phyloP scores from a whole-genome alignment of 2,797 vertebrate species.

The Antrozous pallidus region DNA sequence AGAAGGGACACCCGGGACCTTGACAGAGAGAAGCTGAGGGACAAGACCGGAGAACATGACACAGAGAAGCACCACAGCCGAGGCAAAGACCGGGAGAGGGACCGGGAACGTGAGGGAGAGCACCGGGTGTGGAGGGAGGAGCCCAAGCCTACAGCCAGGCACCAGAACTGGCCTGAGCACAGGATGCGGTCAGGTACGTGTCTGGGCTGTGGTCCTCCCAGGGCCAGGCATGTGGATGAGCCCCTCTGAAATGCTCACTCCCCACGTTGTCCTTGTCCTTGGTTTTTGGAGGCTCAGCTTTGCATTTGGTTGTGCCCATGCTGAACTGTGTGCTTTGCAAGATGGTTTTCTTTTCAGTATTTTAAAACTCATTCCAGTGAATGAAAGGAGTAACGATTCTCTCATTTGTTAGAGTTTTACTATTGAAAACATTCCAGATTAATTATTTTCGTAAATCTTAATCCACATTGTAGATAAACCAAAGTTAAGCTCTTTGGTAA shows the following conservation, averaged over 20 bases:
- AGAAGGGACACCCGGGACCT: constrained; percentile 54
- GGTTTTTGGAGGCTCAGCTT: neutral
- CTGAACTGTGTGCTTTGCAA: neutral
- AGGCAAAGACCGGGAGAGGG: constrained; percentile 68
- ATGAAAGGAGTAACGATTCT: neutral
- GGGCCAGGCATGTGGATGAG: neutral
- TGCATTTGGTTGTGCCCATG: neutral
- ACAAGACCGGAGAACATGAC: constrained; percentile 58
- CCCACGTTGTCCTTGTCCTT: neutral
- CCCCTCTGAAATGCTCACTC: neutral
- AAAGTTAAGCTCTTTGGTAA: neutral
- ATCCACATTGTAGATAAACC: neutral
- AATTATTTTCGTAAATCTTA: neutral
- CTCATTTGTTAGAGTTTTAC: neutral
- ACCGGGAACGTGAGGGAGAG: constrained; percentile 47
- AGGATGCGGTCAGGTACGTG: neutral
- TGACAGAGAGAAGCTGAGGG: constrained; percentile 57
- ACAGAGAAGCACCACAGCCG: constrained; percentile 60
- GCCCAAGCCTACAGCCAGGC: neutral
- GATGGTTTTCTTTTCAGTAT: neutral
- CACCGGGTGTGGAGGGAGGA: constrained; percentile 51
- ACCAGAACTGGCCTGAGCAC: neutral
- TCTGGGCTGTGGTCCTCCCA: neutral
- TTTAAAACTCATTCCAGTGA: neutral
- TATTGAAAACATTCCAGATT: constrained; percentile 2